These are phyloP conservation scores for Bembecia ichneumoniformis DNA, from an alignment of 2,888 invertebrate genomes.

Conservation along the genomic window DNA sequence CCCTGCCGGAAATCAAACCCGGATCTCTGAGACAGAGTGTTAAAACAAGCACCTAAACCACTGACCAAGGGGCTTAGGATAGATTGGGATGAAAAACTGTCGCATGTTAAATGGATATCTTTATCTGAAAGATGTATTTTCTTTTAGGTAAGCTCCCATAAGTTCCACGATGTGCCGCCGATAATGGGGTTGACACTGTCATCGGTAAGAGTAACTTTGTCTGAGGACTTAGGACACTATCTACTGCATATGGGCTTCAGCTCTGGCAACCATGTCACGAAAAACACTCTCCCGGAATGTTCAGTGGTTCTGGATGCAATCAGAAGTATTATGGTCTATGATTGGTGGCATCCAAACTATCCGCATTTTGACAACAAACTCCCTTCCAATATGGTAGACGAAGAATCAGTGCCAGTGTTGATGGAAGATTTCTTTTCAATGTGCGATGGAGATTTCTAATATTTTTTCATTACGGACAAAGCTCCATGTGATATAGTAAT, in stretches of 20 bases:
- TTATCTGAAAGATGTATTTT: background rate
- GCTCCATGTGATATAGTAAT: background rate
- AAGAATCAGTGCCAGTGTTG: conserved; percentile 35
- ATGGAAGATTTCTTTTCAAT: conserved; percentile 29
- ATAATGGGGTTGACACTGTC: conserved; percentile 74
- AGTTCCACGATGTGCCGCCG: conserved; percentile 70
- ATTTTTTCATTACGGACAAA: background rate
- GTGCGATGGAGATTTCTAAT: conserved; percentile 16
- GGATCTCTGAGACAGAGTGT: too few species aligned
- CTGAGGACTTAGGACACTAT: conserved; percentile 68
- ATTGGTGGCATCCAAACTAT: conserved; percentile 79
- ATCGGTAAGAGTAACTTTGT: conserved; percentile 64
- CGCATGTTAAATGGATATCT: too few species aligned
- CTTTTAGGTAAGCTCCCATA: conserved; percentile 69
- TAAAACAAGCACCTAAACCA: too few species aligned
- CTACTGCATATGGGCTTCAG: conserved; percentile 69
- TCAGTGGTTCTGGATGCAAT: conserved; percentile 43
- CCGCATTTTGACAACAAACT: conserved; percentile 37
- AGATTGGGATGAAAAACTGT: too few species aligned
- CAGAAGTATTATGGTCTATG: conserved; percentile 50
- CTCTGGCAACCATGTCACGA: conserved; percentile 31
- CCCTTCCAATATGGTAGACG: conserved; percentile 28
- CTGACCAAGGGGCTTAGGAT: too few species aligned
- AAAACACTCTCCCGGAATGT: conserved; percentile 38
- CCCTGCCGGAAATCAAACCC: too few species aligned